Base-by-base conservation (phyloP, 2,797 vertebrate species). In the Gobio occitaniae region DNA sequence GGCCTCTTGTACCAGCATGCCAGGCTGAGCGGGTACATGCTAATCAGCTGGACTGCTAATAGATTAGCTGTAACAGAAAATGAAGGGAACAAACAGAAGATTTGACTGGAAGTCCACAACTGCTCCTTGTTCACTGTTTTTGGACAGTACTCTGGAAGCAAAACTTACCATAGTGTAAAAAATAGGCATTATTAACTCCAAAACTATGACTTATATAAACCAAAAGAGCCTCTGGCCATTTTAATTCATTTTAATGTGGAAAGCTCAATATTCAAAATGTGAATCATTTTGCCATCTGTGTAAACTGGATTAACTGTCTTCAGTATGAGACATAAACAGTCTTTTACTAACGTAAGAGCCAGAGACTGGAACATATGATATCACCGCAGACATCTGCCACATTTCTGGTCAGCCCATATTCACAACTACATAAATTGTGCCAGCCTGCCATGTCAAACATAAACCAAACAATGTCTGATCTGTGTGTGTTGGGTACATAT, bases 401-500 rank as follows among this genome's bases (percentile, higher is more conserved):
- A 76, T 74, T 74, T 59, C 66, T 76, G 29, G 21, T 78, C 36
- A 38, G 47, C 32, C 47, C 65, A 82, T 77, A 72, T 85, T 78
- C 72, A 77, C 56, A 70, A 65, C 83, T 82, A 85, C 44, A 77
- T 78, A 44, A 56, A 56, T 21, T 52, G 17, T 44, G 38, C 72
- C 82, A 80, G 75, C 77, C 75, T 71, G 75, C 78, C n/a, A 89
- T 87, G 81, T 68, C 52, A 80, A 41, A 78, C 69, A 68, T 63
- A 90, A 90, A 80, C 87, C 88, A 86, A 41, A 82, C 86, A 84
- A 76, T 70, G 78, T 47, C 54, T 47, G 68, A 32, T 76, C 41
- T 76, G 52, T 69, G 50, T 70, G 44, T 61, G 41, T 50, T 80
- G 70, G 48, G 16, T 69, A 0, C 52, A 59, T 61, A 77, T 56